Evolutionary conservation across 2,888 invertebrate genomes (phyloP).

Genomic region (Coremacera marginata): DNA sequence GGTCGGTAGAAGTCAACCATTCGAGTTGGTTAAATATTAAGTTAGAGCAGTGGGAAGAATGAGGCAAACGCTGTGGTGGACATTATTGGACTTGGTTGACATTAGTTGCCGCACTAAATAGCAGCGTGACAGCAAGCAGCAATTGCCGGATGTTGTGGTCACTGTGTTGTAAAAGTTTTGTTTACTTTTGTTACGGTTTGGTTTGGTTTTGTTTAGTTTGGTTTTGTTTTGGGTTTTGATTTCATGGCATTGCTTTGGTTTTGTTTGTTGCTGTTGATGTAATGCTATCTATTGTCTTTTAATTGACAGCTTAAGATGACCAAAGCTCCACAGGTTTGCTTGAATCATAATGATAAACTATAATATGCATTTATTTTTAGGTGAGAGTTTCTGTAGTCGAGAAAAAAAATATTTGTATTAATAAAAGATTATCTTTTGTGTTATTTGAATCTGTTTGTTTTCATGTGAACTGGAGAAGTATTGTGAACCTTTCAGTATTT

Average conservation of each 20-base stretch:
- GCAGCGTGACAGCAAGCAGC: too few relatives aligned
- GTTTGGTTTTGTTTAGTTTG: background rate
- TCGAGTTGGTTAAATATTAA: background rate
- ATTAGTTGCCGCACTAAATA: too few relatives aligned
- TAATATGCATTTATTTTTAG: too few relatives aligned
- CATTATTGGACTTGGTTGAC: background rate
- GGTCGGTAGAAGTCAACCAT: too few relatives aligned
- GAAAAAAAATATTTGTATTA: too few relatives aligned
- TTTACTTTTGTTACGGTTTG: background rate
- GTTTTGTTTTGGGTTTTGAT: background rate
- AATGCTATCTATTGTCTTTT: slow-evolving; percentile 25
- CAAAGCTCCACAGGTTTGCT: slow-evolving; percentile 20
- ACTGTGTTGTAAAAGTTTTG: slow-evolving; percentile 18
- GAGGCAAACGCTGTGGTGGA: background rate
- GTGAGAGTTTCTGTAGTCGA: too few relatives aligned
- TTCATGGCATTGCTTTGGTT: background rate
- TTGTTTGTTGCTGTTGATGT: slow-evolving; percentile 16
- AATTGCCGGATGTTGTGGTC: background rate
- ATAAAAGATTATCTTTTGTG: too few relatives aligned
- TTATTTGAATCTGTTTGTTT: too few relatives aligned
- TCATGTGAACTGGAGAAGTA: too few relatives aligned
- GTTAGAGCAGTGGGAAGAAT: background rate
- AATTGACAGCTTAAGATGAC: slow-evolving; percentile 23
- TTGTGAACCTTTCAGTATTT: too few relatives aligned
- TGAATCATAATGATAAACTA: background rate